Evolutionary conservation across 1,140 invertebrate genomes (phyloP).

Genomic region (Mercenaria mercenaria): DNA sequence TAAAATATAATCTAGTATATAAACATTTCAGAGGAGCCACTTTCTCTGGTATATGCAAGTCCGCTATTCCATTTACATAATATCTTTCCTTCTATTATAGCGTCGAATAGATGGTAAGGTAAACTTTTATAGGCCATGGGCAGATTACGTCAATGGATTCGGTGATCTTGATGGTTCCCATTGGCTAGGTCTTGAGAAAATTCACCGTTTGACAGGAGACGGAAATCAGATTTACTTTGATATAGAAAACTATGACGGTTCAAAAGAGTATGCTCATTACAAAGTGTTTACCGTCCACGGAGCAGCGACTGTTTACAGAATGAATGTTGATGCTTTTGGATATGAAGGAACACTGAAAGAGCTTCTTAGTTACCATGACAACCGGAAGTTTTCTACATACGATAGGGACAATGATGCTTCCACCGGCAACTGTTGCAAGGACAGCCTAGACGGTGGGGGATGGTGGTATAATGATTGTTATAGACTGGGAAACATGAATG

Average conservation of each 20-base stretch:
- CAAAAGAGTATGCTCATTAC: constrained; percentile 11
- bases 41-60: no score
- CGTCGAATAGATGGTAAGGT: neutral
- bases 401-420: constrained; percentile 25
- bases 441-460: constrained; percentile 3
- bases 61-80: no score
- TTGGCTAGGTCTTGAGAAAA: constrained; percentile 52
- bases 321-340: constrained; percentile 48
- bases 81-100: neutral
- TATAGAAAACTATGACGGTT: constrained; percentile 28
- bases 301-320: constrained; percentile 23
- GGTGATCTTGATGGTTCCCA: constrained; percentile 28
- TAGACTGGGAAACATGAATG: neutral
- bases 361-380: constrained; percentile 48
- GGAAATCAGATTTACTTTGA: constrained; percentile 36
- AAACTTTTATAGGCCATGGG: constrained; percentile 43
- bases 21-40: no score
- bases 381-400: constrained; percentile 51
- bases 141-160: constrained; percentile 22
- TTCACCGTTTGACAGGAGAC: constrained; percentile 31
- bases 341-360: constrained; percentile 13
- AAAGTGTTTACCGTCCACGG: constrained; percentile 41
- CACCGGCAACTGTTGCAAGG: neutral
- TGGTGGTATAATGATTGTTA: constrained; percentile 32
- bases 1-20: no score